Base-by-base conservation (phyloP, 2,888 invertebrate species). In the Lissonota sp. region DNA sequence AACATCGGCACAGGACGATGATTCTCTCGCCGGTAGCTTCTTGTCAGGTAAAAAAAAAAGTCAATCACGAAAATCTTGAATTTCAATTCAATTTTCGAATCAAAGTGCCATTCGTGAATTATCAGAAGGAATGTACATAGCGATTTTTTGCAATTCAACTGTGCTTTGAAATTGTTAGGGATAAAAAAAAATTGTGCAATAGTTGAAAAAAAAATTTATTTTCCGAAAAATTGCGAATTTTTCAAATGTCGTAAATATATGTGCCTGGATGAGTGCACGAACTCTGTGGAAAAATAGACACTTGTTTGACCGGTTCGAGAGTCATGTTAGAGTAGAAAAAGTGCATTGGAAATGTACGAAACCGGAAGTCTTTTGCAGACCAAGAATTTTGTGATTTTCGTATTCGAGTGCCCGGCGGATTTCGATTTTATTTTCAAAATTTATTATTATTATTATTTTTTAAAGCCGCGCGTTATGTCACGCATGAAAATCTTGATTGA, bases 1-100 rank as follows among this genome's bases (percentile, higher is more conserved):
- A 71, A 86, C 87, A 74, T 74, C 82, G 72, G 89, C 89, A 55
- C 93, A 93, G 88, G 93, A 93, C 85, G 96, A 96, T 91, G 97
- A 97, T 87, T 97, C 97, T 66, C 94, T 97, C 90, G 96, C 97
- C 82, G 96, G 96, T 89, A 96, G 96, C 89, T 96, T 97, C 92
- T 93, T 97, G 74, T 96, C 97, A 93, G 97, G 97, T 97, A 94
- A 93, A 49, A 40, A 93, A 49, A 40, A 10, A 63, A 60, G 62
- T 71, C 78, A 72, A 64, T 46, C 49, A 12, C 16, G 37, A 8
- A n/a, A 60, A 40, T 5, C 26, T 58, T 6, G 37, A n/a, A 39
- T 14, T 40, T 6, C 26, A 16, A 66, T 64, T 40, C 40, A 42
- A 16, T 1, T 55, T 16, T 51, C 5, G 4, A 57, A 57, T 44